Conservation (phyloP, 2,888 invertebrate genomes). For the Protophormia terraenovae region DNA sequence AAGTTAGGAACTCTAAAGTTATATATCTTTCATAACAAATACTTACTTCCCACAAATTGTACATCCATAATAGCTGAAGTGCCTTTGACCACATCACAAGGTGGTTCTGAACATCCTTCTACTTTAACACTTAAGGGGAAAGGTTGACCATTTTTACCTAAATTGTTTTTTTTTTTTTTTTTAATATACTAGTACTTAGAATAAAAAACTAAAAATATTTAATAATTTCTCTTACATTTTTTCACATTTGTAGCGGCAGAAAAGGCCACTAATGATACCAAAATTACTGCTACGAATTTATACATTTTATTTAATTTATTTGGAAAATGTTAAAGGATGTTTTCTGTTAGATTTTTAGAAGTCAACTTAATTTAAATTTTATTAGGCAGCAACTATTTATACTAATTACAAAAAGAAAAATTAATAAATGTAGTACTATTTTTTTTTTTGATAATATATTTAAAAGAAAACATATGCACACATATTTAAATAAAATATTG, state of each 20-base stretch:
- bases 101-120: slow-evolving; percentile 74
- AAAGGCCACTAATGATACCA: slow-evolving; percentile 21
- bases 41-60: slow-evolving; percentile 76
- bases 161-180: too few relatives aligned
- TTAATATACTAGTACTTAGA: too few relatives aligned
- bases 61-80: slow-evolving; percentile 74
- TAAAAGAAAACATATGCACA: neutral
- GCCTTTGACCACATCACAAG: slow-evolving; percentile 77
- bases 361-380: neutral
- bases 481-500: too few relatives aligned
- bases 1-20: too few relatives aligned
- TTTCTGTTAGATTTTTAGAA: neutral
- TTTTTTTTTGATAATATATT: too few relatives aligned
- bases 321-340: too few relatives aligned
- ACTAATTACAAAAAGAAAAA: too few relatives aligned
- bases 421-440: too few relatives aligned
- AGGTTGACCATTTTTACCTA: slow-evolving; percentile 74
- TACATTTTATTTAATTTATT: slow-evolving; percentile 47
- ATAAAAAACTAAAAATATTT: neutral
- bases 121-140: slow-evolving; percentile 75
- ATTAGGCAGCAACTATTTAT: too few relatives aligned
- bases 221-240: slow-evolving; percentile 55
- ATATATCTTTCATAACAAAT: too few relatives aligned
- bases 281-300: slow-evolving; percentile 29
- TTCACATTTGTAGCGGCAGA: slow-evolving; percentile 57